These are phyloP conservation scores for Drosophila hamatofila DNA, from an alignment of 2,888 invertebrate genomes.

Conservation along the genomic window DNA sequence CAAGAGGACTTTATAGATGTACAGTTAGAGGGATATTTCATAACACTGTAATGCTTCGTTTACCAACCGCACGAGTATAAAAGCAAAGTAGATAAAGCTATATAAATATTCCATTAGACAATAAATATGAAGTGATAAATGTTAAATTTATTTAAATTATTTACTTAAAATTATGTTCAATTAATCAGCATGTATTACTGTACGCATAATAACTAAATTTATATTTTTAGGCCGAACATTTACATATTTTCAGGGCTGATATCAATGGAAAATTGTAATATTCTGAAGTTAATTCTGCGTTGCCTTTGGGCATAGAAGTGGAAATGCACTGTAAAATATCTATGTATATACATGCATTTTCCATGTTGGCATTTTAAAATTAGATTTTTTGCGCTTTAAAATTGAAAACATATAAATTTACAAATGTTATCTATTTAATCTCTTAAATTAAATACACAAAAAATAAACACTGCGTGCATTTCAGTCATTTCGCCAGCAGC, in stretches of 20 bases:
- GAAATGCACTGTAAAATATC: not conserved
- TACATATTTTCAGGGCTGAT: not conserved
- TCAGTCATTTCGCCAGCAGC: constrained; percentile 7
- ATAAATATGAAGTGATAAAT: not conserved
- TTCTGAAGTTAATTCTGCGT: not conserved
- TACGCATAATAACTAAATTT: too few species aligned
- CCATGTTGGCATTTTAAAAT: not conserved
- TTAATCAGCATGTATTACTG: not conserved
- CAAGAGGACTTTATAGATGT: too few species aligned
- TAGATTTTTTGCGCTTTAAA: not conserved
- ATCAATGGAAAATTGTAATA: not conserved
- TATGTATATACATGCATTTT: not conserved
- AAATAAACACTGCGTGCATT: not conserved
- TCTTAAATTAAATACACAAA: not conserved
- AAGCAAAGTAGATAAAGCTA: too few species aligned
- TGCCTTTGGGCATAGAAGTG: not conserved
- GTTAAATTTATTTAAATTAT: not conserved
- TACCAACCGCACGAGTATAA: too few species aligned
- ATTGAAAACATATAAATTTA: not conserved
- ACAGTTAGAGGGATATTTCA: too few species aligned
- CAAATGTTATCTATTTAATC: not conserved
- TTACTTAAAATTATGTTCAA: constrained; percentile 1
- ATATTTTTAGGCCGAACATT: not conserved
- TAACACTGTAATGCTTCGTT: too few species aligned
- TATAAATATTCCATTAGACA: too few species aligned